Percentiles rank a stretch among this genome's conserved stretches.
Conservation (phyloP, 2,888 invertebrate species). For the Megaustenia siamemsis region DNA sequence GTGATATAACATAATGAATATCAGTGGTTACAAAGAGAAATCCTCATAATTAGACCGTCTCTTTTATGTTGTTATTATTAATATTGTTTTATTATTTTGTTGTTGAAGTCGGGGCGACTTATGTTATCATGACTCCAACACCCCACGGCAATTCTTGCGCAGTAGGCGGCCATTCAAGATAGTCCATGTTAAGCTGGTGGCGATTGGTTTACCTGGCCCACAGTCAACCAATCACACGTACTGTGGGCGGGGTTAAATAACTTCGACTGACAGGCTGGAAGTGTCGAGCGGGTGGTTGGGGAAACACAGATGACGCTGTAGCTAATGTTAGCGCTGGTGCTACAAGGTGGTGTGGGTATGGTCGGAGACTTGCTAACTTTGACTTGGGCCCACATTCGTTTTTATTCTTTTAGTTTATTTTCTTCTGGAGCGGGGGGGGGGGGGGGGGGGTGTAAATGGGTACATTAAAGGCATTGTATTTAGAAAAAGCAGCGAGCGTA, state of each 20-base stretch:
- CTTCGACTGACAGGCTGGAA: not conserved
- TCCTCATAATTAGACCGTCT: too few species aligned
- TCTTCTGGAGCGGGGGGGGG: not conserved
- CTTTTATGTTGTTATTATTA: too few species aligned
- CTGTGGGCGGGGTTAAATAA: slow-evolving; percentile 28
- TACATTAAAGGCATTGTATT: too few species aligned
- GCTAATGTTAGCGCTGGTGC: not conserved
- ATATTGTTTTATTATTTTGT: too few species aligned
- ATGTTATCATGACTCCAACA: not conserved
- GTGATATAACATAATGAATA: too few species aligned
- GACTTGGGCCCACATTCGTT: too few species aligned
- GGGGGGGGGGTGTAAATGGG: not conserved
- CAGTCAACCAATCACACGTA: slow-evolving; percentile 38
- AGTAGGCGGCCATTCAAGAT: slow-evolving; percentile 24
- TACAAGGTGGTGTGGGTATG: not conserved
- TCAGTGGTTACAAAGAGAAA: too few species aligned
- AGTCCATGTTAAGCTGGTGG: slow-evolving; percentile 27
- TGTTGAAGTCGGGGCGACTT: not conserved
- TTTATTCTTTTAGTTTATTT: not conserved
- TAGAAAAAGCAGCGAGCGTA: too few species aligned
- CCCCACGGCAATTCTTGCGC: slow-evolving; percentile 10
- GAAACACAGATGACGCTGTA: not conserved
- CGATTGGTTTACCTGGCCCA: slow-evolving; percentile 20
- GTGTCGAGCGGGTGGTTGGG: not conserved
- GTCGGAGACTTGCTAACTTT: too few species aligned